Conservation (phyloP, 2,888 invertebrate genomes). For the Acanthosepion lycidas region DNA sequence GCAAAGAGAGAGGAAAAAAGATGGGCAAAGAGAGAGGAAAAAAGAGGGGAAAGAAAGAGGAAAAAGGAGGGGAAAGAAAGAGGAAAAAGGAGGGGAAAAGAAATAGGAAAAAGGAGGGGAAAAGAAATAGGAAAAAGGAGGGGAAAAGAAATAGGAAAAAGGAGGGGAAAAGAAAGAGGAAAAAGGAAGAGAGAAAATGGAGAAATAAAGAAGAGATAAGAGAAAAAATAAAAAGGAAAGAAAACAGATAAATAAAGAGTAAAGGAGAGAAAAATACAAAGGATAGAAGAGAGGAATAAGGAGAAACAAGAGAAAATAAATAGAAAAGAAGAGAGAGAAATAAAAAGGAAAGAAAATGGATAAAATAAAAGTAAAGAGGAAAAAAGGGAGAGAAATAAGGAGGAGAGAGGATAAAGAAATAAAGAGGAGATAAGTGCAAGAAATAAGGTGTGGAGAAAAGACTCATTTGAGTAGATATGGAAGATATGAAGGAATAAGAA, state of each 20-base stretch:
- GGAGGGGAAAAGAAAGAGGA: not conserved
- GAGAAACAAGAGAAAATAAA: not conserved
- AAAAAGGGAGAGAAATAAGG: not conserved
- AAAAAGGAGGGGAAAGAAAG: not conserved
- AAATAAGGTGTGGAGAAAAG: too few species aligned
- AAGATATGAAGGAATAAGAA: too few species aligned
- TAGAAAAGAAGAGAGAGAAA: rapidly evolving
- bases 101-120: not conserved
- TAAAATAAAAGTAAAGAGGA: not conserved
- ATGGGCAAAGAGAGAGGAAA: too few species aligned
- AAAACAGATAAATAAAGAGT: too few species aligned
- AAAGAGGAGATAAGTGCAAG: not conserved
- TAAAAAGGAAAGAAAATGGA: not conserved
- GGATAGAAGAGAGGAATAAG: not conserved
- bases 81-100: not conserved
- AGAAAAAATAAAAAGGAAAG: too few species aligned
- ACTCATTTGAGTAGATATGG: too few species aligned
- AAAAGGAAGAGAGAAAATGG: too few species aligned
- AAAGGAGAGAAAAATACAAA: not conserved
- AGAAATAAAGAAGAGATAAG: too few species aligned
- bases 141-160: not conserved
- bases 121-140: not conserved
- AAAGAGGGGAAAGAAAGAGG: too few species aligned
- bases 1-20: not conserved
- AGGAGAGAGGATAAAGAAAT: not conserved